A percentile compares a stretch with the other conserved stretches of the same genome.
These are phyloP conservation scores for Drosophila simulans DNA, from an alignment of 1,140 invertebrate genomes.

Conservation along the genomic window DNA sequence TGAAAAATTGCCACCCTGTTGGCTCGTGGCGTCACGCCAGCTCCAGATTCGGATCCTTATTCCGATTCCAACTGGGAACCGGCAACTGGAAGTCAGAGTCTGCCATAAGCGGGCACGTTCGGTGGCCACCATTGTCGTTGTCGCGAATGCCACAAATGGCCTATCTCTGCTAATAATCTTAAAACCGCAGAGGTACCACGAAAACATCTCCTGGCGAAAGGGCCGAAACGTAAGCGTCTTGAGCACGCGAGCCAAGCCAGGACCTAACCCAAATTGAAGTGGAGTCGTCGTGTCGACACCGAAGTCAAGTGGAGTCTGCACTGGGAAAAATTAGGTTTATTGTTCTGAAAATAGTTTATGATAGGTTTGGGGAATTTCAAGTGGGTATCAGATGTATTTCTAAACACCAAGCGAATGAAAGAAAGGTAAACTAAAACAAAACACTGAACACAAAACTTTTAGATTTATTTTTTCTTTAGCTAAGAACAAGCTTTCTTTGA, in stretches of 20 bases:
- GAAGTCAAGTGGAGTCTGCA: conserved; percentile 26
- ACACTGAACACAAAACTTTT: no score
- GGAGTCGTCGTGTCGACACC: conserved; percentile 22
- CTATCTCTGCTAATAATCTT: conserved; percentile 81
- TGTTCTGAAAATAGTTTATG: neutral
- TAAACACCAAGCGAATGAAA: neutral
- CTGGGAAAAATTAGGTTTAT: neutral
- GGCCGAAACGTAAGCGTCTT: conserved; percentile 70
- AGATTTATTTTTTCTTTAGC: no score
- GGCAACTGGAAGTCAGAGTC: neutral
- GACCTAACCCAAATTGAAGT: conserved; percentile 27
- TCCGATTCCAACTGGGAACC: neutral
- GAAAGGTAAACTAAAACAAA: no score
- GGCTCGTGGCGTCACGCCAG: conserved; percentile 46
- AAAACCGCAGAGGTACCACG: conserved; percentile 72
- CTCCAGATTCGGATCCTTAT: conserved; percentile 11
- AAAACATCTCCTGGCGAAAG: conserved; percentile 61
- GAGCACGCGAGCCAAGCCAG: conserved; percentile 61
- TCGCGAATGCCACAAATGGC: conserved; percentile 69
- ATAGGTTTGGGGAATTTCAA: neutral
- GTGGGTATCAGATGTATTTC: neutral
- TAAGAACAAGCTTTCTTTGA: no score
- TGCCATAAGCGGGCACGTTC: conserved; percentile 44
- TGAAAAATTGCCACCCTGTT: conserved; percentile 69
- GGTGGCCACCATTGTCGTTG: conserved; percentile 51